Evolutionary conservation across 2,797 vertebrate genomes (phyloP).

Genomic region (Xenops minutus): DNA sequence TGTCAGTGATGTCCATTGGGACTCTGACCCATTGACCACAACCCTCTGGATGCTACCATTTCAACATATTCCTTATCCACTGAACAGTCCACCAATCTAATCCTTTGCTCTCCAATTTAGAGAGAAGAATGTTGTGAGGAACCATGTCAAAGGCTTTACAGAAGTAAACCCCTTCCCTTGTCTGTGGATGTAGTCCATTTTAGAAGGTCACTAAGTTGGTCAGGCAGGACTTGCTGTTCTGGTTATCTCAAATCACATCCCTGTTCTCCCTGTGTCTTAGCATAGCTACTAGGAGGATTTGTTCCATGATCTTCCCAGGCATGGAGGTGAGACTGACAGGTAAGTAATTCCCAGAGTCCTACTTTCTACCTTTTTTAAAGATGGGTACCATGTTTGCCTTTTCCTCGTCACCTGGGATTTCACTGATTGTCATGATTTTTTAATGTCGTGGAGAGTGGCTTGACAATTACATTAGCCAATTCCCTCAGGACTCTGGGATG

Average conservation of each 20-base stretch:
- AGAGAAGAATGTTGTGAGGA: background rate
- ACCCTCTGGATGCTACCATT: background rate
- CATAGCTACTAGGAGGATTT: background rate
- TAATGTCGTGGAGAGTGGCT: background rate
- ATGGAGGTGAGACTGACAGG: background rate
- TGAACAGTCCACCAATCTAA: background rate
- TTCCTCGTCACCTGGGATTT: background rate
- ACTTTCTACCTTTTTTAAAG: background rate
- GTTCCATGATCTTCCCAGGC: background rate
- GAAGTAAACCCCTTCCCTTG: background rate
- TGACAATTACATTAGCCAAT: background rate
- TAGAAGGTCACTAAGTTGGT: background rate
- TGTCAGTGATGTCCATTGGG: background rate
- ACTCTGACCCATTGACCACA: background rate
- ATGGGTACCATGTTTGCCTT: background rate
- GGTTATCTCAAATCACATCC: background rate
- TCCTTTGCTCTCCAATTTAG: background rate
- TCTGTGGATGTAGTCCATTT: background rate
- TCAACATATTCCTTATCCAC: background rate
- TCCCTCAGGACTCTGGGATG: background rate
- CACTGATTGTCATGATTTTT: background rate
- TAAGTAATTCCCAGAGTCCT: background rate
- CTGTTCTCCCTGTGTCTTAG: background rate
- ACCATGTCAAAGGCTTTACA: background rate
- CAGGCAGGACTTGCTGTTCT: background rate